Conservation (phyloP, 64 coral and sea anemone genomes). For the Hydrozoanthus tunicans region DNA sequence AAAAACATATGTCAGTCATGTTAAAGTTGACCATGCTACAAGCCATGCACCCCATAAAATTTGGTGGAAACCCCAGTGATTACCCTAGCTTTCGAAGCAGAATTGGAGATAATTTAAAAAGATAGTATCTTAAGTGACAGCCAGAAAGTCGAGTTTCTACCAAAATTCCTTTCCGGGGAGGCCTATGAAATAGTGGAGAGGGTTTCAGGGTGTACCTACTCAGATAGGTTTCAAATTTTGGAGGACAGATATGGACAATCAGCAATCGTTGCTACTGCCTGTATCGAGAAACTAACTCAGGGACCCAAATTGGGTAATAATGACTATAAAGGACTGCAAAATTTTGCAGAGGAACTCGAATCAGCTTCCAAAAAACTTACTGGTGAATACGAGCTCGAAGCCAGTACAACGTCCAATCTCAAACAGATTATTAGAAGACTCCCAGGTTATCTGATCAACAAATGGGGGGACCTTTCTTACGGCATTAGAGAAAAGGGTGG, state of each 20-base stretch:
- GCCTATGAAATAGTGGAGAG: slow-evolving; percentile 62
- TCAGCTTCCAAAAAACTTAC: slow-evolving; percentile 51
- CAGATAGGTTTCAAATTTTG: slow-evolving; percentile 45
- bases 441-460: slow-evolving; percentile 53
- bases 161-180: slow-evolving; percentile 65
- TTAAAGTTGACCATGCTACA: slow-evolving; percentile 64
- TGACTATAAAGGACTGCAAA: slow-evolving; percentile 50
- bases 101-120: slow-evolving; percentile 58
- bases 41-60: slow-evolving; percentile 73
- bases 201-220: slow-evolving; percentile 60
- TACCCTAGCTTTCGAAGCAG: slow-evolving; percentile 64
- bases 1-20: slow-evolving; percentile 15
- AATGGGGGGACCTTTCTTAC: slow-evolving; percentile 61
- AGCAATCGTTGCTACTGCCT: slow-evolving; percentile 55
- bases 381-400: slow-evolving; percentile 57
- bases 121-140: slow-evolving; percentile 45
- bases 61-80: slow-evolving; percentile 64
- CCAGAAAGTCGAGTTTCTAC: slow-evolving; percentile 71
- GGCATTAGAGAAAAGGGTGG: slow-evolving; percentile 51
- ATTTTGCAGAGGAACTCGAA: slow-evolving; percentile 77
- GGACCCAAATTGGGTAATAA: slow-evolving; percentile 17
- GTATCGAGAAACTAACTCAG: slow-evolving; percentile 55
- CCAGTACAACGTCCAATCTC: slow-evolving; percentile 63
- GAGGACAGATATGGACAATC: slow-evolving; percentile 68
- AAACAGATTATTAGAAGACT: slow-evolving; percentile 60